Percentiles rank a stretch among this genome's conserved stretches.
Conservation (phyloP, 2,113 vertebrate genomes). For the Gnathonemus echidnorhynchus region DNA sequence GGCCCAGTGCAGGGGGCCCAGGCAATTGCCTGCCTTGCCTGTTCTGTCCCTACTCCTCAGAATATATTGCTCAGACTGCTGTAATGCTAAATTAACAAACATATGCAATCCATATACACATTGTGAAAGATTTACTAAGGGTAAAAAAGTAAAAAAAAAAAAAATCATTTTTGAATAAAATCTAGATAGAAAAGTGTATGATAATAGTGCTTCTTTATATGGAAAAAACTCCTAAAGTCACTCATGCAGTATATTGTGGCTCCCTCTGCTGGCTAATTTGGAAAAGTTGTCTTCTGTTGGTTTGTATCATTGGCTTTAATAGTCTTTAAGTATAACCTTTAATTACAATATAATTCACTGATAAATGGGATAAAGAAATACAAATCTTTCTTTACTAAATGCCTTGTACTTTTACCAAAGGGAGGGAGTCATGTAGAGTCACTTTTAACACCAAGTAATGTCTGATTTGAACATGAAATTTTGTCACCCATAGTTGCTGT, state of each 20-base stretch:
- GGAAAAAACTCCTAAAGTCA: neutral
- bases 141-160: neutral
- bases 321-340: neutral
- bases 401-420: neutral
- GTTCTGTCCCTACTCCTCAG: no score
- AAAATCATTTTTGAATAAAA: neutral
- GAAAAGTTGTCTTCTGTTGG: neutral
- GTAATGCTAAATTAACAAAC: neutral
- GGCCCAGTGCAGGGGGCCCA: no score
- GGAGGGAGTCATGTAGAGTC: neutral
- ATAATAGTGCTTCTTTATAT: neutral
- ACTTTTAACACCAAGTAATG: neutral
- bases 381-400: neutral
- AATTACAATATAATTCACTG: neutral
- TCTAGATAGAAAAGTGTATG: neutral
- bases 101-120: neutral
- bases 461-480: neutral
- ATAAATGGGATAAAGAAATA: neutral
- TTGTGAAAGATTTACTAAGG: neutral
- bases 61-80: neutral
- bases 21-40: no score
- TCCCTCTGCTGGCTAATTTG: slow-evolving; percentile 3
- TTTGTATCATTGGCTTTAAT: neutral
- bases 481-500: neutral
- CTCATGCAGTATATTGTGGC: neutral